Conservation (phyloP, 2,888 invertebrate genomes). For the Tethea ocularis region DNA sequence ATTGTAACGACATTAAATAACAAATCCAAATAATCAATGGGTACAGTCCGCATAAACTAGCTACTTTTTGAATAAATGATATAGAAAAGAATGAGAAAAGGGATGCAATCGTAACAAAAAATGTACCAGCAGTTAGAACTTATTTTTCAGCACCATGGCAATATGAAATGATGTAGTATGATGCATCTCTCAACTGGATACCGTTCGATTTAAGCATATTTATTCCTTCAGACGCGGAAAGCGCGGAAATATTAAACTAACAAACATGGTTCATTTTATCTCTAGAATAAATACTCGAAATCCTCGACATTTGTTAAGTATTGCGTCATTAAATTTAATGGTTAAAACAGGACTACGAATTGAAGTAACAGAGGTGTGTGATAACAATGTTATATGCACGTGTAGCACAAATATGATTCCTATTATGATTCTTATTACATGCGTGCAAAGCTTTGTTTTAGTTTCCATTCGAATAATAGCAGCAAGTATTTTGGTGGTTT, state of each 20-base stretch:
- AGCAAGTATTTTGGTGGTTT: not conserved
- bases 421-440: not conserved
- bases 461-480: not conserved
- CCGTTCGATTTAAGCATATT: constrained; percentile 11
- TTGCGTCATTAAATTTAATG: constrained; percentile 45
- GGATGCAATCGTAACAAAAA: too few species aligned
- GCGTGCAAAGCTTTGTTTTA: not conserved
- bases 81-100: too few species aligned
- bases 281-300: constrained; percentile 42
- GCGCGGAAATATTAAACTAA: constrained; percentile 27
- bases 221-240: constrained; percentile 19
- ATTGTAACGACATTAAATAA: too few species aligned
- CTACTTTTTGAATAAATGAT: too few species aligned
- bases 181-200: constrained; percentile 34
- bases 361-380: constrained; percentile 27
- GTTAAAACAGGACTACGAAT: constrained; percentile 30
- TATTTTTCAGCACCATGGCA: constrained; percentile 11
- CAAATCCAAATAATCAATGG: too few species aligned
- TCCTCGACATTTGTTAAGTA: constrained; percentile 25
- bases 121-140: not conserved
- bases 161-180: constrained; percentile 36
- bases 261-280: constrained; percentile 35
- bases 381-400: constrained; percentile 21
- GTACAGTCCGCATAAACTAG: too few species aligned
- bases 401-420: not conserved